Evolutionary conservation across 2,888 invertebrate genomes (phyloP).

Genomic region (Plusia festucae): DNA sequence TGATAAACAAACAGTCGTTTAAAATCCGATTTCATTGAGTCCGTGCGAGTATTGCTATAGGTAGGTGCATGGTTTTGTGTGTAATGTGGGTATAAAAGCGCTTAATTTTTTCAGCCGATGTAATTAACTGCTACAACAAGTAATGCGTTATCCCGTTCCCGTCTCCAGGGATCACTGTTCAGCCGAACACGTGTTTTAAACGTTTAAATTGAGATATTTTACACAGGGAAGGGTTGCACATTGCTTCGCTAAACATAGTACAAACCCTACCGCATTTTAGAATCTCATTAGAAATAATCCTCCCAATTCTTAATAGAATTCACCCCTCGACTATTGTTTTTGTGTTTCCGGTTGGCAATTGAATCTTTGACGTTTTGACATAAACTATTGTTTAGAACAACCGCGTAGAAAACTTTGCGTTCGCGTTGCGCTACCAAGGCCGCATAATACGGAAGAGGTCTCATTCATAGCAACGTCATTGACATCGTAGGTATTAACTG

Average conservation of each 20-base stretch:
- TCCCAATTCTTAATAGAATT: conserved; percentile 78
- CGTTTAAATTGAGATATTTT: conserved; percentile 85
- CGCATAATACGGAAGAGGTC: conserved; percentile 76
- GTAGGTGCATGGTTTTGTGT: conserved; percentile 36
- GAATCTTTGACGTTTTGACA: conserved; percentile 76
- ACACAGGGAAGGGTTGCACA: conserved; percentile 83
- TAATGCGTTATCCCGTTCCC: conserved; percentile 76
- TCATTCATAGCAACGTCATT: conserved; percentile 54
- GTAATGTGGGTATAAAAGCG: conserved; percentile 34
- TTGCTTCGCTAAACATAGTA: conserved; percentile 84
- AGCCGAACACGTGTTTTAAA: conserved; percentile 84
- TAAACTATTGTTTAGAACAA: conserved; percentile 66
- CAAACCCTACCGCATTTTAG: conserved; percentile 65
- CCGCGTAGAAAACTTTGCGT: conserved; percentile 71
- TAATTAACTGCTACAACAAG: conserved; percentile 75
- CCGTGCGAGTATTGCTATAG: conserved; percentile 8
- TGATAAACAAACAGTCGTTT: not conserved
- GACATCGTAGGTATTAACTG: conserved; percentile 51
- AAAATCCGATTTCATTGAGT: conserved; percentile 7
- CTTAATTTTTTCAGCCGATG: conserved; percentile 44
- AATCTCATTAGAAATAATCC: conserved; percentile 81
- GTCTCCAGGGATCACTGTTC: conserved; percentile 78
- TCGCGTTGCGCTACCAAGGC: conserved; percentile 78
- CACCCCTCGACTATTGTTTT: conserved; percentile 81
- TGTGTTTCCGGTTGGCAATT: conserved; percentile 77